Conservation (phyloP, 2,888 invertebrate genomes). For the Apodemia hepburni region DNA sequence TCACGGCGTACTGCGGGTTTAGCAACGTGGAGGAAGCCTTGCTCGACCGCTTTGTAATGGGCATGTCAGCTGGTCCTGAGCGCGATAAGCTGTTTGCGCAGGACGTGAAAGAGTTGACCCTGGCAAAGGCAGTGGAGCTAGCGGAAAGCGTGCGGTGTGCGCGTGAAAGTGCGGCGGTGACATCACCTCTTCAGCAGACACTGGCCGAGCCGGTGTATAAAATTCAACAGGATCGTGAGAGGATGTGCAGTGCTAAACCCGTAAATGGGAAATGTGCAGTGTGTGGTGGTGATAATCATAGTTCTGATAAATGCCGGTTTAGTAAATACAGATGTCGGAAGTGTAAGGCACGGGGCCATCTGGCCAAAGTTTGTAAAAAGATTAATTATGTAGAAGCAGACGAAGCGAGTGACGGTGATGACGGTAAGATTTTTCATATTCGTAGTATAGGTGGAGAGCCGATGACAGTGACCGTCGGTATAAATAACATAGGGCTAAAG, state of each 20-base stretch:
- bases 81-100: conserved; percentile 5
- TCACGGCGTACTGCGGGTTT: conserved; percentile 27
- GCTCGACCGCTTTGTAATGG: conserved; percentile 28
- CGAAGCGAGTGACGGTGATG: conserved; percentile 3
- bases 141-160: conserved; percentile 25
- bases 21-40: conserved; percentile 27
- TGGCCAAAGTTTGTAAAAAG: conserved; percentile 10
- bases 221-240: conserved; percentile 4
- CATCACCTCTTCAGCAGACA: neutral
- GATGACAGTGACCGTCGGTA: conserved; percentile 19
- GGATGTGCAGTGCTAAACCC: neutral
- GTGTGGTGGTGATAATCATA: conserved; percentile 2
- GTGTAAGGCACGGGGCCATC: conserved; percentile 1
- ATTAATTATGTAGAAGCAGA: conserved; percentile 4
- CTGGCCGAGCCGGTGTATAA: conserved; percentile 9
- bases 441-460: conserved; percentile 17
- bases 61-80: conserved; percentile 19
- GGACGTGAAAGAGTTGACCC: conserved; percentile 16
- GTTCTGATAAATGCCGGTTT: conserved; percentile 10
- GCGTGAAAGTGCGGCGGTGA: conserved; percentile 16
- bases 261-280: neutral
- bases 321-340: conserved; percentile 6
- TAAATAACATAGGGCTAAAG: conserved; percentile 4
- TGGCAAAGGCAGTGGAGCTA: conserved; percentile 25
- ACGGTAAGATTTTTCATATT: conserved; percentile 5